These are phyloP conservation scores for Argyresthia albistria DNA, from an alignment of 2,888 invertebrate genomes.

Conservation along the genomic window DNA sequence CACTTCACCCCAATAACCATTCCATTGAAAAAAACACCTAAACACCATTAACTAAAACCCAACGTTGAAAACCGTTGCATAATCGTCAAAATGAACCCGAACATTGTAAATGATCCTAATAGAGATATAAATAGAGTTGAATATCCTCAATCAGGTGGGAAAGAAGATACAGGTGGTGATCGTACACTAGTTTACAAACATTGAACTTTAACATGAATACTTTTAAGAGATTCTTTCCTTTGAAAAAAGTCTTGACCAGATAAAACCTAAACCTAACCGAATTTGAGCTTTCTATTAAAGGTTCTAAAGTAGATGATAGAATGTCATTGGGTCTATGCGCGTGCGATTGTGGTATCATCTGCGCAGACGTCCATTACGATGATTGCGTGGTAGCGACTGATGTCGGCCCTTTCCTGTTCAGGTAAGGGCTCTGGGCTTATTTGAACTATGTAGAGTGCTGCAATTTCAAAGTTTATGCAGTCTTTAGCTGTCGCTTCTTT, in stretches of 20 bases:
- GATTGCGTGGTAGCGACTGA: constrained; percentile 25
- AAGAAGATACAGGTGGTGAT: background rate
- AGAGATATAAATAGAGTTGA: too few relatives aligned
- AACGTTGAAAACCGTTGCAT: too few relatives aligned
- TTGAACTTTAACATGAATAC: too few relatives aligned
- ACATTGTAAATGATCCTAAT: too few relatives aligned
- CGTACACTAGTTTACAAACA: too few relatives aligned
- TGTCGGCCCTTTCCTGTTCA: background rate
- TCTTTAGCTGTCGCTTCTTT: too few relatives aligned
- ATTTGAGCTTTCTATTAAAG: background rate
- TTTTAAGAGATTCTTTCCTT: too few relatives aligned
- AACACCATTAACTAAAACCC: too few relatives aligned
- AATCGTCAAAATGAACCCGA: too few relatives aligned
- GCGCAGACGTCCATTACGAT: constrained; percentile 23
- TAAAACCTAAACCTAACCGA: background rate
- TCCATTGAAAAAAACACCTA: too few relatives aligned
- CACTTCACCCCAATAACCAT: too few relatives aligned
- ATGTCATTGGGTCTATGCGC: background rate
- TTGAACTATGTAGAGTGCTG: background rate
- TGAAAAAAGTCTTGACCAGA: background rate
- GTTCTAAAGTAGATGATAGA: background rate
- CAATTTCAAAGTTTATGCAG: too few relatives aligned
- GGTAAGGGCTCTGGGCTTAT: background rate
- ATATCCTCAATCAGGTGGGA: background rate
- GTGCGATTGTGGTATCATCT: constrained; percentile 2